Evolutionary conservation across 2,113 vertebrate species (phyloP), one percentile per base, ranked within the genome.

Genomic region (Petroica traversi): DNA sequence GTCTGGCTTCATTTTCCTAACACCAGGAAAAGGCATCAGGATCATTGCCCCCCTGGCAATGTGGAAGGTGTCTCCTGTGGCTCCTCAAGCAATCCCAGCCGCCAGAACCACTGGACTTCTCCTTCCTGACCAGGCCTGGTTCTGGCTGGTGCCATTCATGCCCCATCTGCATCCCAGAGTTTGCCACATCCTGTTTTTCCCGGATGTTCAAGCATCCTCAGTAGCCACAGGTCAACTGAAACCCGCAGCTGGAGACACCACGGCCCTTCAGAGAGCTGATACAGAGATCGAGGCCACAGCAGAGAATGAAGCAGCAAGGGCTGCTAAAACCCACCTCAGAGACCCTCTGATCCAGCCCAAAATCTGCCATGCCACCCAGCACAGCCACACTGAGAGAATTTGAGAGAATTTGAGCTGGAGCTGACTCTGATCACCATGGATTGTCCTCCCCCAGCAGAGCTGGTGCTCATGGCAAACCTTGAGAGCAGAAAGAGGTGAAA

Each of bases 211-310:
- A n/a, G 22, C 46, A 40, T 1, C 8, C 22, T 13, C 36, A 55
- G 26, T 62, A 80, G 87, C 51, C 68, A 10, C 89, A 28, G 0
- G 0, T 1, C 72, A 81, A 19, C 79, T 0, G 3, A 87, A 85
- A 71, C 14, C 18, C 49, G 61, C 77, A 89, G 81, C 88, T 67
- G 82, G 46, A 48, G n/a, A 25, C 55, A 71, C n/a, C 88, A 4
- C 17, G 16, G 0, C 28, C 25, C 49, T 9, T 1, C 0, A 1
- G 36, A 55, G 33, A 58, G 8, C 64, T 54, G 73, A 9, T 1
- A 7, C 6, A 40, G 19, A 46, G 40, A 49, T 31, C 24, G 7
- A 76, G 67, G 67, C 18, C 76, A 34, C 4, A 1, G 59, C 78
- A 85, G 6, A n/a, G 33, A 28, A 6, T 19, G 22, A 46, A 68